Base-by-base conservation (phyloP, 2,113 vertebrate genomes). In the Sterrhoptilus dennistouni region DNA sequence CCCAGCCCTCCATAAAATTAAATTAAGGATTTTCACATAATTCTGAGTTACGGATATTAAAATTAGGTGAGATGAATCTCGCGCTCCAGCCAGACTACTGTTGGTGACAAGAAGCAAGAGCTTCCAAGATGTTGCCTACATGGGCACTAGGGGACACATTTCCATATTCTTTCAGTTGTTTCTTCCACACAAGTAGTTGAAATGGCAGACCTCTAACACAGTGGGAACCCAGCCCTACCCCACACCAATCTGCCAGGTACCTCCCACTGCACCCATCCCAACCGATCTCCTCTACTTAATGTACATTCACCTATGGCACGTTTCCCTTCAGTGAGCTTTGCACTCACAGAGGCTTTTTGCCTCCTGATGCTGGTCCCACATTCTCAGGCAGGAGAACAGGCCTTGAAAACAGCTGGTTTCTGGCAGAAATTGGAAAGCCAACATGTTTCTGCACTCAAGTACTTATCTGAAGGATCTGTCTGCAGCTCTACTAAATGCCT, bases 401-500 rank as follows among this genome's bases (percentile, higher is more conserved):
- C 15, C 36, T 72, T 72, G 53, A 28, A 90, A 93, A 93, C 45
- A 83, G 65, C 63, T 65, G n/a, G 4, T 28, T 79, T 92, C 70
- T 92, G 66, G 20, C n/a, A 72, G 36, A 83, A 22, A 6, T 4
- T 76, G 53, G 31, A 83, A 8, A 57, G 45, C 25, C 85, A 93
- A 80, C n/a, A 65, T 14, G 9, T 92, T 90, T 93, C 94, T 94
- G 31, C 71, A 54, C 49, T 85, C 82, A 42, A 64, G 45, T 54
- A 42, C 31, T 96, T 65, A 90, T 71, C 63, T 76, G 59, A 80
- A 72, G 45, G 50, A 86, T 90, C 75, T 93, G 52, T 94, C 84
- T 93, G 28, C 82, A 92, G 66, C 45, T 90, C 50, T 53, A 4
- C 59, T 94, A 66, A 92, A 61, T 86, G 60, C 28, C 45, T 96